Base-by-base conservation (phyloP, 1,140 invertebrate genomes). In the Halesus radiatus region DNA sequence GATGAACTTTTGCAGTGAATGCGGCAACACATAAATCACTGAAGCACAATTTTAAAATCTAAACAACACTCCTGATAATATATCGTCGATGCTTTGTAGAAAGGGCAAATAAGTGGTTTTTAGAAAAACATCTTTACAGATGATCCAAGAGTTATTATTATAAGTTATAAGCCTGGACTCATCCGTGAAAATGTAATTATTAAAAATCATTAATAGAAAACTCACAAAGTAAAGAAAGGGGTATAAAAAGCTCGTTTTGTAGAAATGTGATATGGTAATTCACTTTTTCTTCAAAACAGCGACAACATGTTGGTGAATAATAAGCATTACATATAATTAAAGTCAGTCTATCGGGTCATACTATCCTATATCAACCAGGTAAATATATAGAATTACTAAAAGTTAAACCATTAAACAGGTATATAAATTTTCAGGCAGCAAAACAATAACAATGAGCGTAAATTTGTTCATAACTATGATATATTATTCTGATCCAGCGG, bases 401-500 rank as follows among this genome's bases (percentile, higher is more conserved):
- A 54, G 8, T 56, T 56, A 75, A 52, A 75, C 56, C 53, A 58
- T 56, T 37, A 60, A 56, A 75, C 53, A 58, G 53, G 56, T 52
- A 72, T 72, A 72, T 72, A 72, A 50, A 52, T 68, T 37, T 32
- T 78, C 56, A 70, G 62, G 52, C 52, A 68, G 23, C 50, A 54
- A 56, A 79, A 54, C 16, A 80, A 66, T 58, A 74, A 80, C 53
- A 62, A 80, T 68, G 54, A 62, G 58, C 22, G n/a, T 52, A 77
- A 20, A 70, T 53, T 53, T 23, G 52, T 74, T 75, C 18, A 77
- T 23, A 77, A 77, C 53, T 73, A 79, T 50, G 60, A 75, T 6
- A 56, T 60, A 23, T 81, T 74, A 23, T 81, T 74, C 22, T 76
- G 22, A 53, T 81, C 83, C 22, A 84, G 53, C 15, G 72, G 88